A percentile compares a stretch with the other conserved stretches of the same genome.
These are phyloP conservation scores for Lutraria rhynchaena DNA, from an alignment of 1,140 invertebrate genomes.

Conservation along the genomic window DNA sequence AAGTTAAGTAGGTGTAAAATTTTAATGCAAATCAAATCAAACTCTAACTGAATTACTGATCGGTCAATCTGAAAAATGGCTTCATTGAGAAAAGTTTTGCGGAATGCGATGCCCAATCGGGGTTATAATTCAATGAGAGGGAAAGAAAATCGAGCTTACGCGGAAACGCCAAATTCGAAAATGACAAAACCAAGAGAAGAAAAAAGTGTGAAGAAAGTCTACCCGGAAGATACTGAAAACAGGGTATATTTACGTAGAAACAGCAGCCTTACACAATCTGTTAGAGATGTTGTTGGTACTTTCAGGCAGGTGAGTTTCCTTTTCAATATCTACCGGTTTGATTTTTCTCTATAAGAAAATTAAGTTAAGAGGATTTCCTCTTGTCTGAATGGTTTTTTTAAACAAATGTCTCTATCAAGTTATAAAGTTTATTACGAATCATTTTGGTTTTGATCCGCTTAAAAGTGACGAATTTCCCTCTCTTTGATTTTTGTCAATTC, in stretches of 20 bases:
- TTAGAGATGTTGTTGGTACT: conserved; percentile 47
- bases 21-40: conserved; percentile 20
- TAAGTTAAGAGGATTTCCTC: too few relatives aligned
- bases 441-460: too few relatives aligned
- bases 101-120: conserved; percentile 5
- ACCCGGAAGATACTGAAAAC: not conserved
- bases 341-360: too few relatives aligned
- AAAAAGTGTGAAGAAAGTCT: not conserved
- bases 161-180: conserved; percentile 41
- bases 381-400: too few relatives aligned
- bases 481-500: too few relatives aligned
- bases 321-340: too few relatives aligned
- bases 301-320: conserved; percentile 42
- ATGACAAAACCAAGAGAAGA: not conserved
- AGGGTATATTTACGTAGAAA: conserved; percentile 21
- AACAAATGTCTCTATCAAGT: too few relatives aligned
- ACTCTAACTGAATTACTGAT: not conserved
- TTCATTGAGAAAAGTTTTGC: conserved; percentile 32
- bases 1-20: conserved; percentile 37
- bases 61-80: conserved; percentile 15
- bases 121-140: conserved; percentile 16
- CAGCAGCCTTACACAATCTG: conserved; percentile 47
- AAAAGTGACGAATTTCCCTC: too few relatives aligned
- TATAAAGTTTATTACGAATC: too few relatives aligned
- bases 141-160: conserved; percentile 40